phyloP scores from a whole-genome alignment of 2,888 invertebrate genomes.

The Dynastes tityus region DNA sequence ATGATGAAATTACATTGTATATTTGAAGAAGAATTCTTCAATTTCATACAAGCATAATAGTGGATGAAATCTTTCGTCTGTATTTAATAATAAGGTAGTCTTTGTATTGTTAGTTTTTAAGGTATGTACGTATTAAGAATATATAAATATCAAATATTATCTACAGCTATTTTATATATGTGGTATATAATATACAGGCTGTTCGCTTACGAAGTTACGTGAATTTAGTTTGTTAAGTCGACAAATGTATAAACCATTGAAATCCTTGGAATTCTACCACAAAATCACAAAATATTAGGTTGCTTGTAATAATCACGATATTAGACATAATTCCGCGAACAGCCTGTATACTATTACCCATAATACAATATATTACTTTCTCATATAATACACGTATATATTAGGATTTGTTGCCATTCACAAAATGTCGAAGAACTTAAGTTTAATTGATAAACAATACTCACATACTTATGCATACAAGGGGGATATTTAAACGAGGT shows the following conservation, averaged over 20 bases:
- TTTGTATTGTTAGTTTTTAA: no score
- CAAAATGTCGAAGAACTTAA: no score
- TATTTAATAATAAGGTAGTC: no score
- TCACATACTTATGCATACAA: background rate
- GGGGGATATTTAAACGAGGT: background rate
- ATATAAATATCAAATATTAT: constrained; percentile 12
- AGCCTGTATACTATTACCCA: background rate
- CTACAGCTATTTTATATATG: background rate
- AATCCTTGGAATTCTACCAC: no score
- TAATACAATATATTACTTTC: constrained; percentile 32
- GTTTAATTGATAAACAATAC: background rate
- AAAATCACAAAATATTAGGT: constrained; percentile 39
- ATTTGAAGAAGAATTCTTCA: no score
- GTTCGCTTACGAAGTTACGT: background rate
- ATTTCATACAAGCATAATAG: no score
- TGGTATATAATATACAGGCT: background rate
- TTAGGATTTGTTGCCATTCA: constrained; percentile 34
- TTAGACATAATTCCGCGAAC: constrained; percentile 23
- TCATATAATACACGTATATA: constrained; percentile 43
- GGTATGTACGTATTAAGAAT: background rate
- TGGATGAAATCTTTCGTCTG: no score
- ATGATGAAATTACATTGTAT: no score
- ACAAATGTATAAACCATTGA: no score
- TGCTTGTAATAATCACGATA: background rate
- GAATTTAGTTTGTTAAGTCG: no score